phyloP scores from a whole-genome alignment of 2,113 vertebrate genomes.

The Eclectus roratus region DNA sequence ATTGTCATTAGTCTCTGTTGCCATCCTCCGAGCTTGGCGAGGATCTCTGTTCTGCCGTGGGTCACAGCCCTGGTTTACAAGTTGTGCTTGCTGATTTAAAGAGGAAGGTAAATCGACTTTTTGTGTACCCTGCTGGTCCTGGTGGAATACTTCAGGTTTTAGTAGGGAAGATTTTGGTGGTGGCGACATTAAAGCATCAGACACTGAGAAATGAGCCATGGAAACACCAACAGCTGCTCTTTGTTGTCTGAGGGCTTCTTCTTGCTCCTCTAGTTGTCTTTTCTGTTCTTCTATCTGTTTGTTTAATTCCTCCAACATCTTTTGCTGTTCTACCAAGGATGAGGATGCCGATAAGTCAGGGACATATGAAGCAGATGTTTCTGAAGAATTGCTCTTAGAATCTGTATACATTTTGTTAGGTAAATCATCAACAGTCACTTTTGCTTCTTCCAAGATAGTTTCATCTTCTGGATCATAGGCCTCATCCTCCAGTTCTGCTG shows the following conservation, averaged over 20 bases:
- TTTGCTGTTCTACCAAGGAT: conserved; percentile 89
- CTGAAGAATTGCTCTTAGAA: conserved; percentile 12
- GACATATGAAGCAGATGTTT: conserved; percentile 24
- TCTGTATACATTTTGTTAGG: conserved; percentile 68
- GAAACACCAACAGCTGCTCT: conserved; percentile 92
- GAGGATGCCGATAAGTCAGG: conserved; percentile 45
- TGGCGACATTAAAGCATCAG: conserved; percentile 91
- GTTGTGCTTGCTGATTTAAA: conserved; percentile 57
- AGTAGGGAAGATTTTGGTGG: conserved; percentile 78
- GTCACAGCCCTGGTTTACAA: conserved; percentile 80
- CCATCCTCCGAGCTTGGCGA: conserved; percentile 77
- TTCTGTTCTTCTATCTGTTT: conserved; percentile 97
- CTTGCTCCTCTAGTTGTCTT: conserved; percentile 90
- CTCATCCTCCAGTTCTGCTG: conserved; percentile 79
- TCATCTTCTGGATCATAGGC: conserved; percentile 97
- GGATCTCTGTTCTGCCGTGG: conserved; percentile 88
- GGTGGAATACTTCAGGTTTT: conserved; percentile 80
- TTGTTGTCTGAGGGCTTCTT: conserved; percentile 91
- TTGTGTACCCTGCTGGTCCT: conserved; percentile 77
- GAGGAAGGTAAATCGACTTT: conserved; percentile 67
- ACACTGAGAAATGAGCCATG: conserved; percentile 96
- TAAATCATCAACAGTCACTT: conserved; percentile 77
- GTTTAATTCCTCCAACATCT: conserved; percentile 93
- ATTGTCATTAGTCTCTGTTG: conserved; percentile 53
- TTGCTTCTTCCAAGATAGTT: conserved; percentile 90